A percentile compares a stretch with the other conserved stretches of the same genome.
Conservation (phyloP, 2,113 vertebrate genomes). For the Lophotis ruficrista region DNA sequence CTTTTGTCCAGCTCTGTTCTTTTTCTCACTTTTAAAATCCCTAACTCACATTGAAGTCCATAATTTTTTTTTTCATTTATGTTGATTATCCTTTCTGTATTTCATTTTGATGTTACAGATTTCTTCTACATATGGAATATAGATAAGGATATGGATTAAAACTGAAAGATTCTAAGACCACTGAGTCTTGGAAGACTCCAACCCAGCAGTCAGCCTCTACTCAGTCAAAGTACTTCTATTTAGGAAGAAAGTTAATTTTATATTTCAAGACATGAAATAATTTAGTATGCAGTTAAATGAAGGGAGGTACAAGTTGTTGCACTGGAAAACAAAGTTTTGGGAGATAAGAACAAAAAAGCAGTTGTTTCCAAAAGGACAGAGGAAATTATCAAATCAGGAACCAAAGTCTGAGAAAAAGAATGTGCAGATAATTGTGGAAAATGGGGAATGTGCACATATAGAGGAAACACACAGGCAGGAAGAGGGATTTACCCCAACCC, state of each 20-base stretch:
- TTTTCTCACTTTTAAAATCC: background rate
- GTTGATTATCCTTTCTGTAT: background rate
- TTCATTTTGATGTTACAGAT: background rate
- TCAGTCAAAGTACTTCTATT: background rate
- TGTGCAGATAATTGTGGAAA: background rate
- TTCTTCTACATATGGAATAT: background rate
- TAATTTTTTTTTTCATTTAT: background rate
- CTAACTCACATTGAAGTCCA: background rate
- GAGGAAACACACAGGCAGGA: fast-evolving
- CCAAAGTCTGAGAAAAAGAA: background rate
- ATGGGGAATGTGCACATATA: background rate
- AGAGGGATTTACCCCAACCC: background rate
- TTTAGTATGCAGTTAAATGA: background rate
- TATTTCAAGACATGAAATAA: background rate
- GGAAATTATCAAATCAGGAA: background rate
- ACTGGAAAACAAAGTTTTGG: background rate
- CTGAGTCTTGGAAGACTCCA: background rate
- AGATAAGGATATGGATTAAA: background rate
- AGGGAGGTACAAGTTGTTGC: background rate
- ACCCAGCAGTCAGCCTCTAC: background rate
- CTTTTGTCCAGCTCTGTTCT: background rate
- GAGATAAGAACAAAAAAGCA: background rate
- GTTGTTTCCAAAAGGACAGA: background rate
- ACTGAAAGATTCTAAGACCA: background rate
- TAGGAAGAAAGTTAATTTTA: background rate